These are phyloP conservation scores for Enteromius viviparus DNA, from an alignment of 2,797 vertebrate species.

Conservation along the genomic window DNA sequence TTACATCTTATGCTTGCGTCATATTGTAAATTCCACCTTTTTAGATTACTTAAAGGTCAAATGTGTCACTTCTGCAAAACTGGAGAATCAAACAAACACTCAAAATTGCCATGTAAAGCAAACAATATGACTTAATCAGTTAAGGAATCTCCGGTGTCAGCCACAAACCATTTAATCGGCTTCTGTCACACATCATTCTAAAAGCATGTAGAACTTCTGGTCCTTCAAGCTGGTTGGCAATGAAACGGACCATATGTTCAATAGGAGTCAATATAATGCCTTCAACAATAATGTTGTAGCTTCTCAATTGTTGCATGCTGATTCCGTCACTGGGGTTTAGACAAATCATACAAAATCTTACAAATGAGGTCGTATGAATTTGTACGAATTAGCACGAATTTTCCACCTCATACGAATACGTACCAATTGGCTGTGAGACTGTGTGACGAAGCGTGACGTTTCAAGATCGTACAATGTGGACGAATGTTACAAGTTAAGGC, in stretches of 20 bases:
- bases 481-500: too few relatives aligned
- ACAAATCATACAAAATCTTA: too few relatives aligned
- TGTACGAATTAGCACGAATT: too few relatives aligned
- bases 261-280: background rate
- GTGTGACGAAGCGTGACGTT: too few relatives aligned
- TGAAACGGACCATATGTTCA: slow-evolving; percentile 10
- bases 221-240: background rate
- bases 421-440: too few relatives aligned
- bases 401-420: too few relatives aligned
- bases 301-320: background rate
- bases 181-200: slow-evolving; percentile 9
- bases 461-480: too few relatives aligned
- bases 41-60: slow-evolving; percentile 8
- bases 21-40: slow-evolving; percentile 13
- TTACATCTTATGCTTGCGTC: slow-evolving; percentile 52
- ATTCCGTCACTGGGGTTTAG: too few relatives aligned
- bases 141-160: background rate
- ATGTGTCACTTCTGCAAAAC: background rate
- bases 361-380: too few relatives aligned
- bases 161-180: background rate
- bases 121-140: background rate
- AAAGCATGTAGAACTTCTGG: slow-evolving; percentile 15
- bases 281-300: background rate
- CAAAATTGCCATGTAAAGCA: background rate
- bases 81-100: background rate